Evolutionary conservation across 2,888 invertebrate species (phyloP).

Genomic region (Aporophyla lueneburgensis): DNA sequence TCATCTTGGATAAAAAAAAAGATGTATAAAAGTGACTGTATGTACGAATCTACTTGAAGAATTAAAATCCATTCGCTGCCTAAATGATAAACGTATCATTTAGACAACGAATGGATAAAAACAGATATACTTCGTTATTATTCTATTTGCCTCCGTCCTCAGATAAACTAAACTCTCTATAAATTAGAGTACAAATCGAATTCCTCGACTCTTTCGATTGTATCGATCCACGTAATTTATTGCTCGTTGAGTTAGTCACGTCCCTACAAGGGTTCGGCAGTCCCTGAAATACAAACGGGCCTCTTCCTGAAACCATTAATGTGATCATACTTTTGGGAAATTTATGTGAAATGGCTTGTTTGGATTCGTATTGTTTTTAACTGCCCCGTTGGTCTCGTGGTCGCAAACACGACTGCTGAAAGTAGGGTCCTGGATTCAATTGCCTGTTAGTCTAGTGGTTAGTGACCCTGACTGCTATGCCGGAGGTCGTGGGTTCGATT

Average conservation of each 20-base stretch:
- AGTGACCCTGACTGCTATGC: no score
- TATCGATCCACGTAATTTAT: constrained; percentile 58
- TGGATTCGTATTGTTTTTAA: not conserved
- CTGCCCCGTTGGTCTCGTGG: no score
- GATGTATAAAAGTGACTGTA: no score
- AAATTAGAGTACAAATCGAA: constrained; percentile 51
- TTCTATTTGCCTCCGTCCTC: constrained; percentile 17
- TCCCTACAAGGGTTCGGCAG: constrained; percentile 30
- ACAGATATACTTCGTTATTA: constrained; percentile 19
- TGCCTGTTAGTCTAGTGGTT: no score
- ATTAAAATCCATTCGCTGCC: no score
- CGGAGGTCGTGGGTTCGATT: no score
- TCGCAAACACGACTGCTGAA: no score
- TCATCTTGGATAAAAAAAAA: no score
- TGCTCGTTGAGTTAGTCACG: constrained; percentile 44
- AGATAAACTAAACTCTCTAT: constrained; percentile 41
- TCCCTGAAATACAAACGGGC: constrained; percentile 30
- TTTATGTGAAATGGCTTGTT: not conserved
- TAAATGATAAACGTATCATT: not conserved
- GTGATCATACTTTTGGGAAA: constrained; percentile 41
- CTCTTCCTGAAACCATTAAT: constrained; percentile 48
- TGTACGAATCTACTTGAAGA: no score
- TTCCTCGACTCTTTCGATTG: constrained; percentile 40
- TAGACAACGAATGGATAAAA: constrained; percentile 1
- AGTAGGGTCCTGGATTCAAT: no score